phyloP scores from a whole-genome alignment of 2,888 invertebrate genomes.

The Mimas tiliae region DNA sequence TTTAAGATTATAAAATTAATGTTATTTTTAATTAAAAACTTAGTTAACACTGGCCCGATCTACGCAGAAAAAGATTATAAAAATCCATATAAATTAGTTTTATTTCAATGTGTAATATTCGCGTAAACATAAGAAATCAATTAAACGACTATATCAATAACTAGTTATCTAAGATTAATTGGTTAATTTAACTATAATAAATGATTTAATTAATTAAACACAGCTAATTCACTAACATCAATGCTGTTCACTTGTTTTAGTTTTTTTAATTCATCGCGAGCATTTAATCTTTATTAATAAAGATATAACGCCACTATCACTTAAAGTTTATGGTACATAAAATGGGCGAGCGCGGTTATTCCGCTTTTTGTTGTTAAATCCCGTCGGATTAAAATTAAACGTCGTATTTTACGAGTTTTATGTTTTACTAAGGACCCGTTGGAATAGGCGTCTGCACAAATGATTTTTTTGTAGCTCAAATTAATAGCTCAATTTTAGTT shows the following conservation, averaged over 20 bases:
- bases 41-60: no score
- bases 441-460: conserved; percentile 3
- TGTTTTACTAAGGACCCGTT: conserved; percentile 34
- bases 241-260: neutral
- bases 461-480: neutral
- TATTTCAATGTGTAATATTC: no score
- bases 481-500: neutral
- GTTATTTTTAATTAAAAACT: no score
- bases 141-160: no score
- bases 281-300: conserved; percentile 32
- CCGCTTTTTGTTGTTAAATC: conserved; percentile 43
- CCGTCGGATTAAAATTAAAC: conserved; percentile 47
- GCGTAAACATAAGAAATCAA: no score
- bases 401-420: conserved; percentile 44
- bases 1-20: no score
- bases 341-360: conserved; percentile 40
- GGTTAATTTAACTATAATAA: neutral
- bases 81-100: no score
- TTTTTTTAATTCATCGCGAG: neutral
- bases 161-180: no score
- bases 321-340: conserved; percentile 43
- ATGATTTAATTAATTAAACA: no score
- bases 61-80: no score
- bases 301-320: conserved; percentile 37
- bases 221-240: neutral